phyloP scores from a whole-genome alignment of 2,797 vertebrate species.

The Onychomys arenicola region DNA sequence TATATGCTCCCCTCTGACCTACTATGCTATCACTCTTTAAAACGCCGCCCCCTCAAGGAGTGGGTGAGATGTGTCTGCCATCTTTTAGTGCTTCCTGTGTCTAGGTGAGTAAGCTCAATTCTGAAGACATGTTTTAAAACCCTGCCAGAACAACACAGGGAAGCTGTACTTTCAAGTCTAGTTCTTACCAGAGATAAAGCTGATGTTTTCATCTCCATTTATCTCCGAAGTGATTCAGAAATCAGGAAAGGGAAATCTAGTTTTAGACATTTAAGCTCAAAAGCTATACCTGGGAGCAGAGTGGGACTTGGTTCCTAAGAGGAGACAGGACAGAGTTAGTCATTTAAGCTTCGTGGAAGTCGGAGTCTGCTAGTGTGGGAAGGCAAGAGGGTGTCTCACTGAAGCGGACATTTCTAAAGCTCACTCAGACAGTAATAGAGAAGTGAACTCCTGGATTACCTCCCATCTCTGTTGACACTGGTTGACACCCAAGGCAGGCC shows the following conservation, averaged over 20 bases:
- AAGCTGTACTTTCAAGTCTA: neutral
- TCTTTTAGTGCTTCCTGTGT: neutral
- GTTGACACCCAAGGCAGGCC: neutral
- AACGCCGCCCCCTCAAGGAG: accelerated
- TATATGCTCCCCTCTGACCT: neutral
- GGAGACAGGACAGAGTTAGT: neutral
- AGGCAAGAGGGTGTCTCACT: neutral
- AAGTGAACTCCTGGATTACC: neutral
- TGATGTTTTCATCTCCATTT: neutral
- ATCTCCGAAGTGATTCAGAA: neutral
- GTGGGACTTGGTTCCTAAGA: neutral
- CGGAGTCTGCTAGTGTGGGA: neutral
- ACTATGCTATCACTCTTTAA: neutral
- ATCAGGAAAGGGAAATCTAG: neutral
- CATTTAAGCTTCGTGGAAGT: neutral
- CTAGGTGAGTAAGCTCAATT: neutral
- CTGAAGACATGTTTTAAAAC: neutral
- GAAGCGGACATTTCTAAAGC: neutral
- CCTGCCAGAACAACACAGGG: neutral
- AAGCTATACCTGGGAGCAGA: neutral
- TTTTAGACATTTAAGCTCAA: neutral
- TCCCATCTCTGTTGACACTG: neutral
- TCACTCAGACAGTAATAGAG: neutral
- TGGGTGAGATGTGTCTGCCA: neutral
- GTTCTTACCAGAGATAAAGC: neutral